These are phyloP conservation scores for Myiagra hebetior DNA, from an alignment of 2,113 vertebrate species.

Conservation along the genomic window DNA sequence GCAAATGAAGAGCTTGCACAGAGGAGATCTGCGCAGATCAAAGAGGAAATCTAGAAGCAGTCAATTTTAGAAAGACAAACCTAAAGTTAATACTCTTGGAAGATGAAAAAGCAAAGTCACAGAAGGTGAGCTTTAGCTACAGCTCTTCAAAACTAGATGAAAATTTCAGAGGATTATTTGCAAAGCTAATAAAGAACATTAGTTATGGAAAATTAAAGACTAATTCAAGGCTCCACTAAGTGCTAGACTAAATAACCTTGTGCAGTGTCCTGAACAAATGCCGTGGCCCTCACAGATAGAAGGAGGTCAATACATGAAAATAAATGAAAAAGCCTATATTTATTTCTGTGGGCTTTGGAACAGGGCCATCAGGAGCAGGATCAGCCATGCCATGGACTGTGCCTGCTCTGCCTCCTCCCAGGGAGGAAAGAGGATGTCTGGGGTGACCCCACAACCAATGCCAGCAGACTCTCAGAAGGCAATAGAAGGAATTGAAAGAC, in stretches of 20 bases:
- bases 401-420: background rate
- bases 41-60: background rate
- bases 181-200: background rate
- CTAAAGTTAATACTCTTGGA: background rate
- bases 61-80: background rate
- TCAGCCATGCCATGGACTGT: background rate
- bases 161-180: background rate
- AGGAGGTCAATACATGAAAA: background rate
- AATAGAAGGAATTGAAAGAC: background rate
- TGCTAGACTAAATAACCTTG: background rate
- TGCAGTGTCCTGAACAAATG: background rate
- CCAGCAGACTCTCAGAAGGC: background rate
- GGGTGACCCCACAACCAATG: background rate
- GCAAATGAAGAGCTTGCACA: background rate
- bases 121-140: background rate
- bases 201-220: background rate
- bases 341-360: background rate
- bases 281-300: background rate
- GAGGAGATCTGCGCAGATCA: background rate
- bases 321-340: background rate
- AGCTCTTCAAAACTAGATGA: background rate
- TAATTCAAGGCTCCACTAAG: background rate
- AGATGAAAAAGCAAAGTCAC: background rate
- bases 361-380: background rate
- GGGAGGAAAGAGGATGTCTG: background rate